Evolutionary conservation across 2,888 invertebrate genomes (phyloP).

Genomic region (Tenthredo scrophulariae): DNA sequence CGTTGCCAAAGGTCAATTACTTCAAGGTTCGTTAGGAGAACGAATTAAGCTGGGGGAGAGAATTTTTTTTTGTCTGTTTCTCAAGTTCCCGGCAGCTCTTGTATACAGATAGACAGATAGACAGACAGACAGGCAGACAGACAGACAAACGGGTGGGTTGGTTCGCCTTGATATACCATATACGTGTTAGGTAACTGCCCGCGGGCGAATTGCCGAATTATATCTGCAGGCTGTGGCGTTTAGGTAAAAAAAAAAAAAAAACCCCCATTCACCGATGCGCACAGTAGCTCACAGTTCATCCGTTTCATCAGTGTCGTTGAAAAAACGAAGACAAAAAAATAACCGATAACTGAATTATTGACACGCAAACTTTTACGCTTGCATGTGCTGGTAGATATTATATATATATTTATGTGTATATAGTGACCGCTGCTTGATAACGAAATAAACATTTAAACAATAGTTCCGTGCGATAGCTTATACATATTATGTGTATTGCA

Average conservation of each 20-base stretch:
- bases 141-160: background rate
- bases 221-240: slow-evolving; percentile 20
- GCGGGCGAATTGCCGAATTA: slow-evolving; percentile 33
- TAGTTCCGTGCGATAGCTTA: background rate
- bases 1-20: slow-evolving; percentile 45
- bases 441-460: background rate
- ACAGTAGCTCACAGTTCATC: background rate
- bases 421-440: background rate
- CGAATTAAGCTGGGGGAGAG: slow-evolving; percentile 26
- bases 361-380: slow-evolving; percentile 29
- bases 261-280: background rate
- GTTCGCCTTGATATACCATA: background rate
- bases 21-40: slow-evolving; percentile 48
- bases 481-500: too few species aligned
- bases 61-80: slow-evolving; percentile 14
- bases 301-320: slow-evolving; percentile 25
- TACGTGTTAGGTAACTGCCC: slow-evolving; percentile 36
- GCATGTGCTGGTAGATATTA: background rate
- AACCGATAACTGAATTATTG: background rate
- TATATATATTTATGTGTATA: background rate
- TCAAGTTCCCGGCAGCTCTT: slow-evolving; percentile 11
- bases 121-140: too few species aligned
- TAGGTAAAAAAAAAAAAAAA: background rate
- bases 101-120: background rate
- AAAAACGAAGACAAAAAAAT: background rate